These are phyloP conservation scores for Orgyia antiqua DNA, from an alignment of 2,888 invertebrate genomes.

Conservation along the genomic window DNA sequence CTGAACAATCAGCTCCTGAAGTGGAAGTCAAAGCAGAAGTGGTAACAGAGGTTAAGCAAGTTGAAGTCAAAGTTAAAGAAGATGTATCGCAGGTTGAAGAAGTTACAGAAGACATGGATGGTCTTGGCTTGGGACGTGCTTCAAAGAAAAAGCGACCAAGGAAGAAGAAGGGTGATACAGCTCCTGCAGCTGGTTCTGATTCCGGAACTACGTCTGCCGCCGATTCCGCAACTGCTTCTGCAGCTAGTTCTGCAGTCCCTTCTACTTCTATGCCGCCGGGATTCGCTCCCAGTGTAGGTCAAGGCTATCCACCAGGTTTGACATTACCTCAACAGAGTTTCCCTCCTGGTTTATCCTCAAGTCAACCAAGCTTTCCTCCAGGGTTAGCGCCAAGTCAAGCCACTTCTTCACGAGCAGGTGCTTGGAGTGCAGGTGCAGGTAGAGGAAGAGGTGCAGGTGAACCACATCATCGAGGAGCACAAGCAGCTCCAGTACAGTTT, in stretches of 20 bases:
- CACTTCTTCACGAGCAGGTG: not conserved
- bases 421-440: conserved; percentile 4
- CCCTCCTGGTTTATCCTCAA: too few relatives aligned
- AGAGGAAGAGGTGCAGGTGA: not conserved
- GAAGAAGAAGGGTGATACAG: conserved; percentile 12
- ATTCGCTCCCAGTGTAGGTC: too few relatives aligned
- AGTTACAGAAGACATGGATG: conserved; percentile 14
- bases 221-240: not conserved
- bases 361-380: not conserved
- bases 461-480: not conserved
- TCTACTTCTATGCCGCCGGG: not conserved
- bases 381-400: not conserved
- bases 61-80: too few relatives aligned
- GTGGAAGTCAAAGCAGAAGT: too few relatives aligned
- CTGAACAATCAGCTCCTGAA: not conserved
- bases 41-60: too few relatives aligned
- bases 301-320: too few relatives aligned
- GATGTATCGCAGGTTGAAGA: not conserved
- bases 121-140: conserved; percentile 19
- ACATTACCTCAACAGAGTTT: too few relatives aligned
- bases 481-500: not conserved
- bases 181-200: not conserved
- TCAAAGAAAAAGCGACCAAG: conserved; percentile 26
- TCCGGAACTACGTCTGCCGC: not conserved
- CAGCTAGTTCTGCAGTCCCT: not conserved